A percentile compares a stretch with the other conserved stretches of the same genome.
Evolutionary conservation across 1,140 invertebrate species (phyloP).

Genomic region (Ostrea denselamellosa): DNA sequence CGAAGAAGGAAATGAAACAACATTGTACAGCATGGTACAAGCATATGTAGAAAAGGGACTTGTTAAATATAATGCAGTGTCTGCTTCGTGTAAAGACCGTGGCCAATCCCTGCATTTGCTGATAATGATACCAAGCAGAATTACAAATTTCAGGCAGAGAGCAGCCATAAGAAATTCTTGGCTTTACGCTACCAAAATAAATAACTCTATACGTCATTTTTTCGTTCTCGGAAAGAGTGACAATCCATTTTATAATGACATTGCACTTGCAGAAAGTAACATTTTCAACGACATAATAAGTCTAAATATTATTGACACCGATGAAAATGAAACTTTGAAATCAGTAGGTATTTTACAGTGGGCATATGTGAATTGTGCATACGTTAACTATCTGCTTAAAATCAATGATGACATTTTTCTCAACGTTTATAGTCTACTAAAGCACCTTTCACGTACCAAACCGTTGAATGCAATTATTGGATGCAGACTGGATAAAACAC

Average conservation of each 20-base stretch:
- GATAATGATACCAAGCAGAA: background rate
- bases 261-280: slow-evolving; percentile 82
- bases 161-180: slow-evolving; percentile 53
- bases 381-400: slow-evolving; percentile 81
- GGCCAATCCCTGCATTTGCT: background rate
- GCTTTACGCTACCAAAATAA: slow-evolving; percentile 42
- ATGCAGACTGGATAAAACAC: slow-evolving; percentile 71
- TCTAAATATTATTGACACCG: slow-evolving; percentile 88
- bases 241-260: slow-evolving; percentile 75
- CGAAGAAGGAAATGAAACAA: background rate
- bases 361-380: slow-evolving; percentile 83
- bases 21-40: background rate
- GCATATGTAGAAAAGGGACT: background rate
- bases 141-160: slow-evolving; percentile 40
- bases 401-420: slow-evolving; percentile 81
- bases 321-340: slow-evolving; percentile 91
- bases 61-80: background rate
- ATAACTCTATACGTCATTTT: slow-evolving; percentile 38
- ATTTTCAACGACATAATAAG: slow-evolving; percentile 86
- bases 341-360: slow-evolving; percentile 90
- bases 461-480: slow-evolving; percentile 51
- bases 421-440: slow-evolving; percentile 69
- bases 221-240: slow-evolving; percentile 85
- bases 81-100: background rate
- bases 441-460: slow-evolving; percentile 37